A percentile compares a stretch with the other conserved stretches of the same genome.
Conservation (phyloP, 2,797 vertebrate species). For the Ceryle rudis region DNA sequence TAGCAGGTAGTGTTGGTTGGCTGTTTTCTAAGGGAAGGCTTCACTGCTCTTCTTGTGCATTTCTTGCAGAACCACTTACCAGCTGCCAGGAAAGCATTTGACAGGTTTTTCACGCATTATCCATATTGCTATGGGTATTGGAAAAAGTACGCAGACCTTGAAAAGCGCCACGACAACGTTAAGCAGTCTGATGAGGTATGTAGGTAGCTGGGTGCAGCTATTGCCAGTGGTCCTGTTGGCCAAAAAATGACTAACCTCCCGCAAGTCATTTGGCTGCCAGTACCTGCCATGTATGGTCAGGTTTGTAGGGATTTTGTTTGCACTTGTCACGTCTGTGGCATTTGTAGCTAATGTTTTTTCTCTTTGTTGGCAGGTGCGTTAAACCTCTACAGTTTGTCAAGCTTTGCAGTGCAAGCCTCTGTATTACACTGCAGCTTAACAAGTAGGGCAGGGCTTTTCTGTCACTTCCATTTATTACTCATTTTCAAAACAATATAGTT, state of each 20-base stretch:
- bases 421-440: slow-evolving; percentile 89
- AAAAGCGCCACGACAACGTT: slow-evolving; percentile 90
- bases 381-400: slow-evolving; percentile 88
- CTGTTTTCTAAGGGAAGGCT: neutral
- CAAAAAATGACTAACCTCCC: slow-evolving; percentile 71
- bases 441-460: slow-evolving; percentile 89
- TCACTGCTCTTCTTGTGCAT: neutral
- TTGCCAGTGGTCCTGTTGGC: slow-evolving; percentile 75
- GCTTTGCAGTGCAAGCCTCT: slow-evolving; percentile 89
- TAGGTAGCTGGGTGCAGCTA: slow-evolving; percentile 64
- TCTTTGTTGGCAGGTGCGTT: slow-evolving; percentile 90
- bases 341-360: slow-evolving; percentile 87
- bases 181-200: slow-evolving; percentile 96
- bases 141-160: slow-evolving; percentile 98
- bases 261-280: slow-evolving; percentile 77
- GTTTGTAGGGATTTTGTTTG: slow-evolving; percentile 81
- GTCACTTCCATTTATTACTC: slow-evolving; percentile 84
- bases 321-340: slow-evolving; percentile 83
- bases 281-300: slow-evolving; percentile 74
- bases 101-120: slow-evolving; percentile 93
- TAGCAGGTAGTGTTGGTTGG: rapidly evolving
- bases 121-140: slow-evolving; percentile 99
- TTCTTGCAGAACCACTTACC: slow-evolving; percentile 86
- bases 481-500: slow-evolving; percentile 83
- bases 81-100: slow-evolving; percentile 91